phyloP scores from a whole-genome alignment of 2,113 vertebrate species.

The Casuarius casuarius region DNA sequence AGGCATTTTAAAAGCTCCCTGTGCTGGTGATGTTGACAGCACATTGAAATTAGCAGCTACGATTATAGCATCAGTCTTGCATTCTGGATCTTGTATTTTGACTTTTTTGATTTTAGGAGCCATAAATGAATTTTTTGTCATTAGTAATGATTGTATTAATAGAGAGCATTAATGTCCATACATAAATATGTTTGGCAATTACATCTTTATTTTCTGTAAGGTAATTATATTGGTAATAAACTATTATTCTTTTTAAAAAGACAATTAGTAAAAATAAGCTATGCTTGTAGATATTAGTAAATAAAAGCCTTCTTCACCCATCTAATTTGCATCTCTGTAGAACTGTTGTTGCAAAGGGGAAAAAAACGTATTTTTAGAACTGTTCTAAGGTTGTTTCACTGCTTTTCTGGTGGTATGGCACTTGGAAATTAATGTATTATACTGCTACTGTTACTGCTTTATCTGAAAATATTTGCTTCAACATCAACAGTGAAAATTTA shows the following conservation, averaged over 20 bases:
- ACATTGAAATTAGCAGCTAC: background rate
- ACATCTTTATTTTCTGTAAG: conserved; percentile 9
- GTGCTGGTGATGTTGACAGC: background rate
- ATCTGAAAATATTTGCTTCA: background rate
- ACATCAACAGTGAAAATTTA: background rate
- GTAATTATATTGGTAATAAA: background rate
- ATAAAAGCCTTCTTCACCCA: background rate
- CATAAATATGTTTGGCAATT: background rate
- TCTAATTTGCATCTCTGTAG: background rate
- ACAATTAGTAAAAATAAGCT: background rate
- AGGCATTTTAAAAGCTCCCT: conserved; percentile 14
- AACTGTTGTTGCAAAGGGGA: background rate
- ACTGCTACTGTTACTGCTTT: background rate
- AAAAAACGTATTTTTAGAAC: background rate
- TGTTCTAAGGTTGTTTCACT: background rate
- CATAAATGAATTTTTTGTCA: background rate
- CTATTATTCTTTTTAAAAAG: background rate
- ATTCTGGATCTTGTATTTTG: background rate
- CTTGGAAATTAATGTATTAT: background rate
- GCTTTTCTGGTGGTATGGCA: background rate
- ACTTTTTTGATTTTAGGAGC: conserved; percentile 5
- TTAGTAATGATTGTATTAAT: conserved; percentile 9
- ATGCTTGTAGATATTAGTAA: background rate
- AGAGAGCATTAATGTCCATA: background rate
- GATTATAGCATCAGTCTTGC: background rate